Evolutionary conservation across 2,888 invertebrate genomes (phyloP).

Genomic region (Anagyrus pseudococci): DNA sequence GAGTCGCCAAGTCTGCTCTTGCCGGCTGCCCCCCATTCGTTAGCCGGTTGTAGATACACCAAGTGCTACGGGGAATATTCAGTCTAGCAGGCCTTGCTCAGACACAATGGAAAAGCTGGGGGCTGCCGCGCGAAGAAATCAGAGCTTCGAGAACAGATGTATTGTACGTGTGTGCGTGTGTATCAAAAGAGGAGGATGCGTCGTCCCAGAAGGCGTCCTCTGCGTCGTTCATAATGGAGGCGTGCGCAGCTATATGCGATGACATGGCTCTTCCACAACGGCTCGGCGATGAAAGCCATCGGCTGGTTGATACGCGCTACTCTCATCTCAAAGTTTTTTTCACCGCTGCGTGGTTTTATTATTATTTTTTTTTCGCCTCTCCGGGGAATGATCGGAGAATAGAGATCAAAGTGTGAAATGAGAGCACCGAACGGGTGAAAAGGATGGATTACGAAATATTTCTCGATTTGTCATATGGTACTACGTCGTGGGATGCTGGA

Average conservation of each 20-base stretch:
- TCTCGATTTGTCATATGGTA: too few relatives aligned
- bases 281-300: conserved; percentile 45
- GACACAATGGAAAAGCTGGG: not conserved
- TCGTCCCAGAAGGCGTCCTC: too few relatives aligned
- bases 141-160: too few relatives aligned
- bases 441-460: too few relatives aligned
- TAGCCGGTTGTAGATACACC: too few relatives aligned
- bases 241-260: conserved; percentile 52
- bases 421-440: not conserved
- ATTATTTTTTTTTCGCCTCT: not conserved
- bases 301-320: not conserved
- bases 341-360: not conserved
- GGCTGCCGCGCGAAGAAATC: conserved; percentile 41
- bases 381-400: conserved; percentile 32
- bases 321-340: not conserved
- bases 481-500: too few relatives aligned
- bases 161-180: too few relatives aligned
- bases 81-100: too few relatives aligned
- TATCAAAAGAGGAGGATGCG: too few relatives aligned
- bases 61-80: too few relatives aligned
- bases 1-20: not conserved
- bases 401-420: conserved; percentile 39
- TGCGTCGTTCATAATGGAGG: not conserved
- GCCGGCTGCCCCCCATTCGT: too few relatives aligned
- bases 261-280: conserved; percentile 60